phyloP scores from a whole-genome alignment of 2,797 vertebrate species.

The Cuculus canorus region DNA sequence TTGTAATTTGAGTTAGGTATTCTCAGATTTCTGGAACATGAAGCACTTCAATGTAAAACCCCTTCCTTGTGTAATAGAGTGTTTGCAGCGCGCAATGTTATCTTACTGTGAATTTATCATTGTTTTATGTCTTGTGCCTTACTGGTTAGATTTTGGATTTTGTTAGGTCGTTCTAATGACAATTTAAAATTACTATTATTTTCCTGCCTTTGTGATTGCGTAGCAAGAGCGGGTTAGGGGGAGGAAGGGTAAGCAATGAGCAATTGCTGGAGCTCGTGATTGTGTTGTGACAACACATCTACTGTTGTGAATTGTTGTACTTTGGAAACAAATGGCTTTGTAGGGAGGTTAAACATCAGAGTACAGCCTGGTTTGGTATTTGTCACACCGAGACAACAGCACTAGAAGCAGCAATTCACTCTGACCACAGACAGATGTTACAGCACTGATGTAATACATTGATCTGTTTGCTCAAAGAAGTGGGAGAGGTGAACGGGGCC shows the following conservation, averaged over 20 bases:
- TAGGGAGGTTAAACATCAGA: not conserved
- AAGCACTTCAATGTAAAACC: not conserved
- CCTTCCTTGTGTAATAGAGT: not conserved
- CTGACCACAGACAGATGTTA: not conserved
- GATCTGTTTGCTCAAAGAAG: not conserved
- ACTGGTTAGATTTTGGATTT: not conserved
- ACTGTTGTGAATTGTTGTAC: not conserved
- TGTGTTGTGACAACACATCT: not conserved
- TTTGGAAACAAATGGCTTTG: not conserved
- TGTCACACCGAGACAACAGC: not conserved
- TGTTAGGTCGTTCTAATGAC: not conserved
- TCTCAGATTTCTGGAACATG: not conserved
- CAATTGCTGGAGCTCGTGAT: not conserved
- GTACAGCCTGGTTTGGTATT: not conserved
- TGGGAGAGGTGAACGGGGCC: not conserved
- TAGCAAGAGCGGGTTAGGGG: accelerated
- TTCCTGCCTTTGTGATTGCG: not conserved
- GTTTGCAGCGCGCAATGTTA: not conserved
- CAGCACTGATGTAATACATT: not conserved
- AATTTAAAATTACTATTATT: not conserved
- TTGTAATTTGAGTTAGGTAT: not conserved
- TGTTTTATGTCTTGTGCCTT: not conserved
- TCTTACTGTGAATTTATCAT: not conserved
- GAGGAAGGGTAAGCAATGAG: not conserved
- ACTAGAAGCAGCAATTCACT: not conserved